Evolutionary conservation across 1,140 invertebrate genomes (phyloP).

Genomic region (Drosophila grimshawi): DNA sequence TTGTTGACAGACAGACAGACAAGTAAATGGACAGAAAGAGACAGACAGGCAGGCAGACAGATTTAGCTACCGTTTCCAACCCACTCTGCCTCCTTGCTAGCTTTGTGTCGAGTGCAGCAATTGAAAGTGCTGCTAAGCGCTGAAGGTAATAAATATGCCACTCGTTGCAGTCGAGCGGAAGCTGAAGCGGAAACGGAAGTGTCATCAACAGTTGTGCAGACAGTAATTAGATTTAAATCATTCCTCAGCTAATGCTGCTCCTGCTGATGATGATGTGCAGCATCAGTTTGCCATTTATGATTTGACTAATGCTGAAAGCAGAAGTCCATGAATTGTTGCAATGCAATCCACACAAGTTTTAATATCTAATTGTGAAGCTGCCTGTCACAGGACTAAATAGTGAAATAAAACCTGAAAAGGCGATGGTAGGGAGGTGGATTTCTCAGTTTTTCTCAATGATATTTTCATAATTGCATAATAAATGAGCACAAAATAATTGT

Average conservation of each 20-base stretch:
- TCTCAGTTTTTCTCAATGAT: background rate
- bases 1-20: constrained; percentile 43
- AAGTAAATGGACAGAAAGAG: constrained; percentile 10
- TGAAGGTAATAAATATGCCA: constrained; percentile 65
- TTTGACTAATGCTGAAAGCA: constrained; percentile 1
- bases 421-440: no score
- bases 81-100: constrained; percentile 3
- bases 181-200: constrained; percentile 39
- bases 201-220: constrained; percentile 48
- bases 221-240: constrained; percentile 55
- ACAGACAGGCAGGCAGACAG: background rate
- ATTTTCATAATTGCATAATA: background rate
- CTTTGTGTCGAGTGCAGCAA: constrained; percentile 30
- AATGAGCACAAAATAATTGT: no score
- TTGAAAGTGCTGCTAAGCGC: constrained; percentile 41
- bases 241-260: background rate
- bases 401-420: no score
- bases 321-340: background rate
- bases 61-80: background rate
- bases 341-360: background rate
- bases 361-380: constrained; percentile 7
- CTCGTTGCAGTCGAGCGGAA: constrained; percentile 18
- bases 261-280: constrained; percentile 7
- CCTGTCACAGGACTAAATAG: background rate
- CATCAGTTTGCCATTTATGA: constrained; percentile 25